Evolutionary conservation across 2,888 invertebrate genomes (phyloP).

Genomic region (Rhogogaster chlorosoma): DNA sequence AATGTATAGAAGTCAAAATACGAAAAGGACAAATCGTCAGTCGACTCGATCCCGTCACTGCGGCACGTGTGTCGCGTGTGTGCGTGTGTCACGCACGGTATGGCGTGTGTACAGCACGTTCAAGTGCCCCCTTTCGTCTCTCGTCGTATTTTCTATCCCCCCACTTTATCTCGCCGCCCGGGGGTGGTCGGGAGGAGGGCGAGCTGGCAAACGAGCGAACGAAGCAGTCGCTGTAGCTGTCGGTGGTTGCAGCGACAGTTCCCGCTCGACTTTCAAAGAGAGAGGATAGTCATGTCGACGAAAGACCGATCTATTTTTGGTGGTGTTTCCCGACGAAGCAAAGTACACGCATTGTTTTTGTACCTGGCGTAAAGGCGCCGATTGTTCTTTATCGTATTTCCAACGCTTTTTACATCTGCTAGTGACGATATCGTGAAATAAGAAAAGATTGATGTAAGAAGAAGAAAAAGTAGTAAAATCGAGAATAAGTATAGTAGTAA

Average conservation of each 20-base stretch:
- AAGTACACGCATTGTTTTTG: conserved; percentile 15
- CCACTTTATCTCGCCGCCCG: not conserved
- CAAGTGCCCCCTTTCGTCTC: conserved; percentile 33
- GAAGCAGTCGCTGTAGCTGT: conserved; percentile 36
- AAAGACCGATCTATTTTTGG: not conserved
- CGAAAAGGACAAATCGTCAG: not conserved
- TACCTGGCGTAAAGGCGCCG: not conserved
- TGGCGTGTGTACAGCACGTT: conserved; percentile 48
- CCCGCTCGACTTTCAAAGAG: conserved; percentile 49
- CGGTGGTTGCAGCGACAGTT: conserved; percentile 47
- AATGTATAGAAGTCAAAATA: not conserved
- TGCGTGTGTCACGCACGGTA: conserved; percentile 42
- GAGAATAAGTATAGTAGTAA: not conserved
- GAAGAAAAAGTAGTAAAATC: not conserved
- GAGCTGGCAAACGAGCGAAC: conserved; percentile 9
- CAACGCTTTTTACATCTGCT: not conserved
- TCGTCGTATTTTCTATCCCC: not conserved
- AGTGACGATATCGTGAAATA: not conserved
- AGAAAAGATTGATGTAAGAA: not conserved
- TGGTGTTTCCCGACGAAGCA: conserved; percentile 18
- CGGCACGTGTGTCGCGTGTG: conserved; percentile 46
- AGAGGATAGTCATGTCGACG: conserved; percentile 43
- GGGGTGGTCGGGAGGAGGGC: not conserved
- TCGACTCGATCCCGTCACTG: not conserved
- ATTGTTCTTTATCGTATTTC: not conserved